Conservation (phyloP, 2,888 invertebrate species). For the Pristionchus exspectatus region DNA sequence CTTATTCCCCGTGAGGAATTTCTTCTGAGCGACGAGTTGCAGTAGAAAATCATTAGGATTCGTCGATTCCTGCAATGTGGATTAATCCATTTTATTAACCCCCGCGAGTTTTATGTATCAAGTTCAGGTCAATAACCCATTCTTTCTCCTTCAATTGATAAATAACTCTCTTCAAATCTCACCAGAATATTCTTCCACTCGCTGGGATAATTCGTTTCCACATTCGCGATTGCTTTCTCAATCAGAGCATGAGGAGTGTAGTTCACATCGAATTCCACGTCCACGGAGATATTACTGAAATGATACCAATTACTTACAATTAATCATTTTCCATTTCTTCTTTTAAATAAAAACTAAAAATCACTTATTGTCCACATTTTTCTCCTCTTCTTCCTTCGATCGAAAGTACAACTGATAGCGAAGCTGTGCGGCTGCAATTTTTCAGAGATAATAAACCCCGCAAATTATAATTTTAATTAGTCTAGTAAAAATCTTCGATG, state of each 20-base stretch:
- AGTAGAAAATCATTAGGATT: constrained; percentile 68
- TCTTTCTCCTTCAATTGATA: too few species aligned
- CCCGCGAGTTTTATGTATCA: too few species aligned
- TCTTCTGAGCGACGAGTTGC: constrained; percentile 73
- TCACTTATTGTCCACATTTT: constrained; percentile 4
- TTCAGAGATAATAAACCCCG: neutral
- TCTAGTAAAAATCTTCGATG: neutral
- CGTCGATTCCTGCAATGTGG: constrained; percentile 61
- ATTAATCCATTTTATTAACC: too few species aligned
- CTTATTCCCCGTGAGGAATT: constrained; percentile 67
- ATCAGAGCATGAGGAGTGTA: constrained; percentile 57
- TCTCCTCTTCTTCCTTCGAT: constrained; percentile 56
- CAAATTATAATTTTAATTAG: neutral
- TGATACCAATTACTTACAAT: neutral
- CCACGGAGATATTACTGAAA: neutral
- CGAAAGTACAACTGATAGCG: constrained; percentile 63
- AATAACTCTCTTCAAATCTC: neutral
- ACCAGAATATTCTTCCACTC: neutral
- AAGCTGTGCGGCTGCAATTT: constrained; percentile 58
- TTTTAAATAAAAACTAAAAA: neutral
- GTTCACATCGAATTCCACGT: constrained; percentile 59
- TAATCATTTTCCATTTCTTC: neutral
- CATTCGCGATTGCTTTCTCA: constrained; percentile 15
- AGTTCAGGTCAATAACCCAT: too few species aligned
- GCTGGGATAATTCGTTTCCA: neutral